Evolutionary conservation across 2,797 vertebrate genomes (phyloP).

Genomic region (Pipistrellus kuhlii): DNA sequence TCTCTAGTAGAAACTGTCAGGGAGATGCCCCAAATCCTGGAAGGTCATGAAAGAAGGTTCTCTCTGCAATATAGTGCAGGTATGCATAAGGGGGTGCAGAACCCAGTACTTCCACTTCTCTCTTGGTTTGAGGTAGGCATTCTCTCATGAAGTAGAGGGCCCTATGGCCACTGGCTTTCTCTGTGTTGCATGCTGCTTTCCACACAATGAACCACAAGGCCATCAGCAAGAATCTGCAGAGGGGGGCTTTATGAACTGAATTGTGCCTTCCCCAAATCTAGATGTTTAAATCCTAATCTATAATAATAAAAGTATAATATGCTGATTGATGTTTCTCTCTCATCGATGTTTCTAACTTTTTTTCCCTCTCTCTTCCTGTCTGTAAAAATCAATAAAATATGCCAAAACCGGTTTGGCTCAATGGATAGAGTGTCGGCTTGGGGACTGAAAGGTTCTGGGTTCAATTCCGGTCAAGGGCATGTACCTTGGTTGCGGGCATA

Average conservation of each 20-base stretch:
- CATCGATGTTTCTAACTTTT: too few species aligned
- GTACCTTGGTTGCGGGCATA: too few species aligned
- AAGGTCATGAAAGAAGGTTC: not conserved
- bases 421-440: too few species aligned
- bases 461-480: too few species aligned
- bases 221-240: not conserved
- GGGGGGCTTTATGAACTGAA: not conserved
- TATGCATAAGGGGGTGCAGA: not conserved
- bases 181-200: not conserved
- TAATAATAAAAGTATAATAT: too few species aligned
- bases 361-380: too few species aligned
- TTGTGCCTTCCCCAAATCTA: not conserved
- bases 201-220: not conserved
- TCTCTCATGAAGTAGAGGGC: conserved; percentile 6
- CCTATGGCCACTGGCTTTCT: not conserved
- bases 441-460: too few species aligned
- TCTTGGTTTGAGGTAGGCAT: not conserved
- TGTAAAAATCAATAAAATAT: too few species aligned
- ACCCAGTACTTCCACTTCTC: not conserved
- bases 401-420: too few species aligned
- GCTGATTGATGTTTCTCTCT: too few species aligned
- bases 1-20: not conserved
- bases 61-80: not conserved
- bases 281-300: not conserved
- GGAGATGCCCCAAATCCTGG: conserved; percentile 1